Evolutionary conservation across 2,797 vertebrate genomes (phyloP).

Genomic region (Mus minutoides): DNA sequence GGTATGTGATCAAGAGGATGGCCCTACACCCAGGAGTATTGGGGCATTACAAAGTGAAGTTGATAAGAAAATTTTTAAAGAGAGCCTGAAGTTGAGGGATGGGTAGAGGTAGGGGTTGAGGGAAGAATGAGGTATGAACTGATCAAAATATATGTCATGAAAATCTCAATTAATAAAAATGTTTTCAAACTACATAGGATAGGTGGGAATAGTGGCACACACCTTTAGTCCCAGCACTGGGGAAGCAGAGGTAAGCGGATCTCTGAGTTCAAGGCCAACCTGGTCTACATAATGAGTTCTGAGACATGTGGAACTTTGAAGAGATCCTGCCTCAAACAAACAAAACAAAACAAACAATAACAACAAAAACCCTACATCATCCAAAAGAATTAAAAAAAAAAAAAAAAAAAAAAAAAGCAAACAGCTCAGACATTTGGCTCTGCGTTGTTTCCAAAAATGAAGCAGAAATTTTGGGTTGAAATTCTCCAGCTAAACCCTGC

Average conservation of each 20-base stretch:
- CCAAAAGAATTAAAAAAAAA: not conserved
- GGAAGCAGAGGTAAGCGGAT: not conserved
- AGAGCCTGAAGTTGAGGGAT: not conserved
- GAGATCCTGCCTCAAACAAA: not conserved
- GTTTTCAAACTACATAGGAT: not conserved
- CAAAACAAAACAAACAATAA: not conserved
- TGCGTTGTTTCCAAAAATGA: constrained; percentile 48
- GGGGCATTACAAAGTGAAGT: not conserved
- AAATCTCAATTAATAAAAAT: not conserved
- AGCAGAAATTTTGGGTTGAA: constrained; percentile 20
- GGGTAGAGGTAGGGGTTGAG: not conserved
- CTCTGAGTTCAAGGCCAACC: not conserved
- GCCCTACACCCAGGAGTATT: not conserved
- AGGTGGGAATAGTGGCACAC: not conserved
- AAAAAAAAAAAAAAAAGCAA: not conserved
- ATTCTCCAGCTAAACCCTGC: constrained; percentile 10
- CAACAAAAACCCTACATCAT: not conserved
- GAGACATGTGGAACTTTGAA: not conserved
- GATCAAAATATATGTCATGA: not conserved
- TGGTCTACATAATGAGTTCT: not conserved
- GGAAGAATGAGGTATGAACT: not conserved
- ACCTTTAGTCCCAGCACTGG: not conserved
- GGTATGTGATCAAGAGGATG: not conserved
- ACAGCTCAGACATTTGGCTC: constrained; percentile 65
- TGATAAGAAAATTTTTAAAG: not conserved